phyloP scores from a whole-genome alignment of 2,888 invertebrate species.

The Mesochorus sp. region DNA sequence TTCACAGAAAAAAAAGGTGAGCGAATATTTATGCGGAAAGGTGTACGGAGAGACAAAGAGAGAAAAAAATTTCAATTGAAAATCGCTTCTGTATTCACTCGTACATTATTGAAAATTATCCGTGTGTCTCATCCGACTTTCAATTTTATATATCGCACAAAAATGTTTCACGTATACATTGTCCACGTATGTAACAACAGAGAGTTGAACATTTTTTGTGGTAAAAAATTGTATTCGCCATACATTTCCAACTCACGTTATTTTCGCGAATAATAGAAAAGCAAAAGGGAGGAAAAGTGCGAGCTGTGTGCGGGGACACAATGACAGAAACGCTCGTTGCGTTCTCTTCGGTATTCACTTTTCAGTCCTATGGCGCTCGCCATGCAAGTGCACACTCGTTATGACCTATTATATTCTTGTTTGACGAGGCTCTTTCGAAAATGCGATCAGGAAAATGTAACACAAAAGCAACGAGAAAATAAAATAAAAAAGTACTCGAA shows the following conservation, averaged over 20 bases:
- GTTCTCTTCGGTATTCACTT: slow-evolving; percentile 36
- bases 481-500: background rate
- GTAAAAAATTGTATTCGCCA: no score
- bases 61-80: background rate
- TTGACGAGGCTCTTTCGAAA: slow-evolving; percentile 5
- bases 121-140: no score
- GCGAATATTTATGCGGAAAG: slow-evolving; percentile 7
- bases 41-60: background rate
- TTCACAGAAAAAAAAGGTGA: slow-evolving; percentile 11
- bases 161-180: no score
- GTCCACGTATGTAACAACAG: no score
- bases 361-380: slow-evolving; percentile 6
- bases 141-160: no score
- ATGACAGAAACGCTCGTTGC: slow-evolving; percentile 46
- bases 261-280: background rate
- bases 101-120: no score
- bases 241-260: no score
- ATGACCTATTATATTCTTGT: slow-evolving; percentile 36
- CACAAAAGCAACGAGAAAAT: background rate
- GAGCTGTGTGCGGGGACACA: slow-evolving; percentile 10
- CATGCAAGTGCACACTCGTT: no score
- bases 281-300: background rate
- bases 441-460: background rate
- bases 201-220: no score
- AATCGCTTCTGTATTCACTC: background rate